Evolutionary conservation across 2,113 vertebrate species (phyloP).

Genomic region (Colossoma macropomum): DNA sequence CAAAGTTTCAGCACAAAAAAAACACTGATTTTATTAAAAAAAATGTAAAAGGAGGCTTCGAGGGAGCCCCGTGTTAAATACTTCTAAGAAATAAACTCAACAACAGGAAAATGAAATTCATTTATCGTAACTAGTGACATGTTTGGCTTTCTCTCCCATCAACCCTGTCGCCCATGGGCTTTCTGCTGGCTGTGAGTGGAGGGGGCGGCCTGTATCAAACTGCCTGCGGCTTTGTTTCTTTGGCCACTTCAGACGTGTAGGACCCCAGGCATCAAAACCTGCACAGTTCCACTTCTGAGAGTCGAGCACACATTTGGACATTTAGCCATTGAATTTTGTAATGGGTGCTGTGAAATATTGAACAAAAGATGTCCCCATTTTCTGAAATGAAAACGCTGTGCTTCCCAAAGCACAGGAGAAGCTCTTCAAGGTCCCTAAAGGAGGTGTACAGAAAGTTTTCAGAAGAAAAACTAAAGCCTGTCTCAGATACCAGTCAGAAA

Average conservation of each 20-base stretch:
- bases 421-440: neutral
- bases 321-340: too few species aligned
- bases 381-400: neutral
- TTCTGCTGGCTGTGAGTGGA: neutral
- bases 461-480: neutral
- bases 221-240: neutral
- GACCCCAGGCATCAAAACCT: neutral
- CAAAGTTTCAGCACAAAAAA: too few species aligned
- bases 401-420: too few species aligned
- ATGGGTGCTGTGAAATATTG: neutral
- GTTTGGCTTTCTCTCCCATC: neutral
- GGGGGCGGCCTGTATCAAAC: neutral
- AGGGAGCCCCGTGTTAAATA: too few species aligned
- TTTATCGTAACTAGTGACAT: neutral
- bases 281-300: neutral
- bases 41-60: too few species aligned
- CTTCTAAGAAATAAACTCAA: too few species aligned
- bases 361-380: neutral
- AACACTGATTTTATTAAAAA: too few species aligned
- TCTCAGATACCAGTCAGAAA: too few species aligned
- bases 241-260: neutral
- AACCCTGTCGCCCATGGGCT: neutral
- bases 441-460: neutral
- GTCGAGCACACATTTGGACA: neutral
- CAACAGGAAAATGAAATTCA: too few species aligned